These are phyloP conservation scores for Cichlasoma orientale DNA, from an alignment of 2,797 vertebrate genomes.

Conservation along the genomic window DNA sequence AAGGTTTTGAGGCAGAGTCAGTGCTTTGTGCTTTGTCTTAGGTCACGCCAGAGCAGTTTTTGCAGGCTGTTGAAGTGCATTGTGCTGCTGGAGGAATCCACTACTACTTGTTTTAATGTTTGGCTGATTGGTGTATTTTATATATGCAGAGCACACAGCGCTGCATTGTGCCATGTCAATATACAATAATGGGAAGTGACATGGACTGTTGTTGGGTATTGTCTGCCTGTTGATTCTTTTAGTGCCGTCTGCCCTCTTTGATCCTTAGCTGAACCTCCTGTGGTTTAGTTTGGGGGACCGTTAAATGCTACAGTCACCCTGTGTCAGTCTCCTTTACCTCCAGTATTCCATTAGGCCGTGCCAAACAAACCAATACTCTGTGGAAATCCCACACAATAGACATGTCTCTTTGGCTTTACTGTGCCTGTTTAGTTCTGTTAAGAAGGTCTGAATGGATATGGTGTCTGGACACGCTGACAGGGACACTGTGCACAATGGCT, in stretches of 20 bases:
- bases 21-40: background rate
- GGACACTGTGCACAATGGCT: conserved; percentile 56
- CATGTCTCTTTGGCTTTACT: conserved; percentile 52
- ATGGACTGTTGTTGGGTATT: background rate
- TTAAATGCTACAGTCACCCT: conserved; percentile 24
- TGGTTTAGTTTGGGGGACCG: conserved; percentile 16
- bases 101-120: background rate
- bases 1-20: too few relatives aligned
- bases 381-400: conserved; percentile 62
- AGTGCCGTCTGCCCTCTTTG: conserved; percentile 34
- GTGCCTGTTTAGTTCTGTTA: conserved; percentile 48
- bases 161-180: background rate
- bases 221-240: conserved; percentile 7
- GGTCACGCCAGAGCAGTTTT: background rate
- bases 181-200: conserved; percentile 1
- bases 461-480: conserved; percentile 52
- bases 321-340: conserved; percentile 28
- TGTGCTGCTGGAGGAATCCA: background rate
- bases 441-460: conserved; percentile 52
- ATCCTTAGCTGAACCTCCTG: conserved; percentile 34
- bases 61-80: background rate
- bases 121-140: background rate
- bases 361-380: conserved; percentile 56
- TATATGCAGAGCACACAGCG: background rate
- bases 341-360: conserved; percentile 43